phyloP scores from a whole-genome alignment of 1,140 invertebrate genomes.

The Danaus plexippus region DNA sequence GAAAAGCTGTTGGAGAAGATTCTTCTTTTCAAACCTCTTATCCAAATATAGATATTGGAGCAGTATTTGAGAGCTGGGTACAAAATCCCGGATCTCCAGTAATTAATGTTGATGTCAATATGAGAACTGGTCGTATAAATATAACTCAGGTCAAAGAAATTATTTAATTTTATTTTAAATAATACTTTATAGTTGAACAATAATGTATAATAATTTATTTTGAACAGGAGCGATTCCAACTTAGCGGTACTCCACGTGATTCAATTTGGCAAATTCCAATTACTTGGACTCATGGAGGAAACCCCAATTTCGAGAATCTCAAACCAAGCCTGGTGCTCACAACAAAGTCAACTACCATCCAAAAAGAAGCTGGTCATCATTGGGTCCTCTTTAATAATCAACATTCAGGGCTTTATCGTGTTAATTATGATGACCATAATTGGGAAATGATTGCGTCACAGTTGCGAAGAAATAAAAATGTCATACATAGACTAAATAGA shows the following conservation, averaged over 20 bases:
- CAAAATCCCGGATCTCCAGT: slow-evolving; percentile 83
- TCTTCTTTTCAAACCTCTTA: slow-evolving; percentile 76
- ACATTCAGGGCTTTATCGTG: slow-evolving; percentile 83
- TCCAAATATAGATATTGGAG: slow-evolving; percentile 54
- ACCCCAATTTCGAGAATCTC: slow-evolving; percentile 71
- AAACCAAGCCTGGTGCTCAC: slow-evolving; percentile 61
- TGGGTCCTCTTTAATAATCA: slow-evolving; percentile 82
- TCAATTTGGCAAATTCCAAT: slow-evolving; percentile 76
- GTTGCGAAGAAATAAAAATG: slow-evolving; percentile 66
- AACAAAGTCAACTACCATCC: slow-evolving; percentile 33
- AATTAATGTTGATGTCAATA: slow-evolving; percentile 71
- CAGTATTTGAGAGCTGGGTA: slow-evolving; percentile 81
- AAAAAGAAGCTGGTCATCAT: slow-evolving; percentile 42
- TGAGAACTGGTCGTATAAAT: slow-evolving; percentile 45
- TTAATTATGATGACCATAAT: slow-evolving; percentile 80
- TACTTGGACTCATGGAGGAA: slow-evolving; percentile 68
- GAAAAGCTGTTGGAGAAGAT: slow-evolving; percentile 77
- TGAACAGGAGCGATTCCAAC: slow-evolving; percentile 69
- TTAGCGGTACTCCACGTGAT: slow-evolving; percentile 47
- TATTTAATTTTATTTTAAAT: slow-evolving; percentile 8
- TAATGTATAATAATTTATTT: slow-evolving; percentile 9
- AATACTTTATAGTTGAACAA: not conserved
- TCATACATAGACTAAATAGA: slow-evolving; percentile 79
- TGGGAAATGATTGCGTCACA: slow-evolving; percentile 76
- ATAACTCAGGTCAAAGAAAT: slow-evolving; percentile 41